A percentile compares a stretch with the other conserved stretches of the same genome.
Conservation (phyloP, 2,113 vertebrate species). For the Pavo muticus region DNA sequence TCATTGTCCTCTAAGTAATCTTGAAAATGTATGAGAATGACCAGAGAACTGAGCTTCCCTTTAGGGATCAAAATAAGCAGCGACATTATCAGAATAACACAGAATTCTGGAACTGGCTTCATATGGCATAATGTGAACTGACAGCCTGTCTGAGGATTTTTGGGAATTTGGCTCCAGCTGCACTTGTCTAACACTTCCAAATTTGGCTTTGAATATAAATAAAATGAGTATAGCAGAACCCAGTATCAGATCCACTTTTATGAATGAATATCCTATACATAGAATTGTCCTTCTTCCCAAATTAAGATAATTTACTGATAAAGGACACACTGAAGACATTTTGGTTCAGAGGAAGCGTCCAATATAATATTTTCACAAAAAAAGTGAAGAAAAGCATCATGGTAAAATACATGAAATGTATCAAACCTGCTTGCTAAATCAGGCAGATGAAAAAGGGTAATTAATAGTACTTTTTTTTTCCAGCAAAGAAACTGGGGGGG, state of each 20-base stretch:
- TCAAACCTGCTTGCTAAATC: neutral
- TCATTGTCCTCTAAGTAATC: neutral
- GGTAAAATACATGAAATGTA: neutral
- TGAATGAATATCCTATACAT: neutral
- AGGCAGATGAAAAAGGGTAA: neutral
- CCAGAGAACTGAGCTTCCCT: neutral
- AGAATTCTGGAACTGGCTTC: neutral
- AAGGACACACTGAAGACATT: neutral
- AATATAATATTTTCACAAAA: neutral
- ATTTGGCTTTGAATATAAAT: neutral
- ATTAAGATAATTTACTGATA: neutral
- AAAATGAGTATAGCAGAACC: neutral
- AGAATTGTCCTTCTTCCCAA: neutral
- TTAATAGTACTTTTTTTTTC: neutral
- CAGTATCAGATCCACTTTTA: neutral
- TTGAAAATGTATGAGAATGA: neutral
- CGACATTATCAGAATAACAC: neutral
- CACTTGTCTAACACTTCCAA: neutral
- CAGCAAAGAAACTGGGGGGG: neutral
- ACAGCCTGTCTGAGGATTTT: neutral
- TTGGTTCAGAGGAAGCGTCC: neutral
- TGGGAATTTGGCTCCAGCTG: neutral
- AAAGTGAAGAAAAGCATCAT: neutral
- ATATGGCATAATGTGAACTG: neutral
- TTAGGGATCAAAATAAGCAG: neutral